These are phyloP conservation scores for Platygyra sinensis DNA, from an alignment of 64 coral and sea anemone species.

Conservation along the genomic window DNA sequence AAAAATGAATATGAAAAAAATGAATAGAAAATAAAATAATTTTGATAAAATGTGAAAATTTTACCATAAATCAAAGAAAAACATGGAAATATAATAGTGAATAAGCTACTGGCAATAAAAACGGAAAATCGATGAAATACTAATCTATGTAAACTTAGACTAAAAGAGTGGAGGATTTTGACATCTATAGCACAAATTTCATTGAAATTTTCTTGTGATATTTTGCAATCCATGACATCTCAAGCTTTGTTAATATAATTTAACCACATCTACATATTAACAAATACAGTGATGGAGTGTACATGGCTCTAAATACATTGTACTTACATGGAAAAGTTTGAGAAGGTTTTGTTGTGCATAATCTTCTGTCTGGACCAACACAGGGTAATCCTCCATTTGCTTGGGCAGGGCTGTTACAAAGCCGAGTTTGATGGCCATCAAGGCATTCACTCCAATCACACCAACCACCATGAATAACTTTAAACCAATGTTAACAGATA, in stretches of 20 bases:
- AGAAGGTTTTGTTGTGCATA: slow-evolving; percentile 21
- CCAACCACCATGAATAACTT: slow-evolving; percentile 65
- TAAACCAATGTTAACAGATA: neutral
- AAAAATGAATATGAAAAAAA: no score
- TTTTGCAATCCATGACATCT: neutral
- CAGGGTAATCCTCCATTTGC: slow-evolving; percentile 57
- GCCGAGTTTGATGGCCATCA: slow-evolving; percentile 23
- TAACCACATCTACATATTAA: no score
- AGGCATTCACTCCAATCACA: slow-evolving; percentile 50
- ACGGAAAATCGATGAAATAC: no score
- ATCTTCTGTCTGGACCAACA: neutral
- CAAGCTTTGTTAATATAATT: neutral
- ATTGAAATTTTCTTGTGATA: no score
- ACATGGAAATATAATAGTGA: no score
- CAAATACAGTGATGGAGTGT: neutral
- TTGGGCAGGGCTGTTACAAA: slow-evolving; percentile 44
- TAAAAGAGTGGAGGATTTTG: no score
- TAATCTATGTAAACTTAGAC: no score
- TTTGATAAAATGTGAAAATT: no score
- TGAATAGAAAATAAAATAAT: no score
- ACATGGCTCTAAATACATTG: neutral
- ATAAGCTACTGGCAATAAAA: no score
- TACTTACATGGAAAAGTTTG: neutral
- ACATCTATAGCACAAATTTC: no score
- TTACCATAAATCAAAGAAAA: no score